Evolutionary conservation across 2,113 vertebrate genomes (phyloP), one percentile per base, ranked within the genome.

Genomic region (Mola mola): DNA sequence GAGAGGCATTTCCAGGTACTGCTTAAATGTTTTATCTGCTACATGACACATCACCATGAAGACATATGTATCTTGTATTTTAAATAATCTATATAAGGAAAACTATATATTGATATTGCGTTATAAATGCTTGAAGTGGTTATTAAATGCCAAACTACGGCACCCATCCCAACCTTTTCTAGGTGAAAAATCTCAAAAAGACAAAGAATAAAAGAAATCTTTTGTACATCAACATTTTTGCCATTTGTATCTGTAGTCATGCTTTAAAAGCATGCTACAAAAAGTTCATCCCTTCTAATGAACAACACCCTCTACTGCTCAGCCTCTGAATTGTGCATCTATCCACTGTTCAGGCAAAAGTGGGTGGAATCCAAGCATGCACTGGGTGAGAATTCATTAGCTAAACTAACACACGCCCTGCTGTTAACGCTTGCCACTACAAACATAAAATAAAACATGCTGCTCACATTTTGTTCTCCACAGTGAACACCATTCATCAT

Each of bases 271-370:
- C n/a, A 63, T 61, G 46, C 52, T 43, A 4, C 15, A 20, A 22
- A 40, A 12, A 16, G 15, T 41, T 43, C 11, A 36, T 7, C 66
- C 36, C 24, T 16, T 83, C 33, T 87, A 63, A 87, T 66, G 43
- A 89, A 86, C 52, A 87, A 83, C 58, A 66, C 81, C 86, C 87
- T 88, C 90, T 92, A 79, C 86, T 87, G 90, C 33, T 61, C 6
- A 51, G 1, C 9, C 26, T 20, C 19, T 49, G 50, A 78, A 71
- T 5, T 19, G 40, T 33, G 31, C 37, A 31, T 22, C 4, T 1
- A 24, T 46, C 22, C 8, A 33, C 19, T 61, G 16, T 31, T 12
- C 12, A 28, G 26, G 17, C 59, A 59, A 29, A 52, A 34, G 17
- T 8, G 4, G 6, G 20, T 4, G 21, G 1, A 43, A 26, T 8